Conservation (phyloP, 1,140 invertebrate genomes). For the Drosophila equinoxialis region DNA sequence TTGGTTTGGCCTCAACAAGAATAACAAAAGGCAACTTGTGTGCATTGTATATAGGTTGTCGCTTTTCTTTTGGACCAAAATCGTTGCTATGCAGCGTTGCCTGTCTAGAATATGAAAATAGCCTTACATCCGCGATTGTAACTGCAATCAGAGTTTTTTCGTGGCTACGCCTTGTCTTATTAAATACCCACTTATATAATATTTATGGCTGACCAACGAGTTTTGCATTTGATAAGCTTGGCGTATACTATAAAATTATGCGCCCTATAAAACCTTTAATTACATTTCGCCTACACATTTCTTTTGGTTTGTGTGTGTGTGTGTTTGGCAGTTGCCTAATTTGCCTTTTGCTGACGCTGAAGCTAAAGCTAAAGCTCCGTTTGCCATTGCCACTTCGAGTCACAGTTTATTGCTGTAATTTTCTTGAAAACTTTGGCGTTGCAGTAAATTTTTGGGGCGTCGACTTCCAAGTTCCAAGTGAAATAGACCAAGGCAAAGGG, state of each 20-base stretch:
- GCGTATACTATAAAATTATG: constrained; percentile 28
- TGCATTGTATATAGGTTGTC: constrained; percentile 6
- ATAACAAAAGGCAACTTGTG: constrained; percentile 13
- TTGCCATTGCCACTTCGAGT: constrained; percentile 29
- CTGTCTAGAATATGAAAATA: constrained; percentile 44
- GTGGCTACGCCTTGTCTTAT: not conserved
- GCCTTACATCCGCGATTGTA: constrained; percentile 12
- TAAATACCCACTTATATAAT: constrained; percentile 50
- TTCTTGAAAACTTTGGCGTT: constrained; percentile 66
- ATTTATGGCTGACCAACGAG: constrained; percentile 18
- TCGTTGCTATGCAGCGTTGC: constrained; percentile 34
- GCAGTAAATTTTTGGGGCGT: constrained; percentile 66
- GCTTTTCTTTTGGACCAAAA: constrained; percentile 17
- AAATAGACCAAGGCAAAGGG: constrained; percentile 29
- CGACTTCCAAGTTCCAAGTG: constrained; percentile 39
- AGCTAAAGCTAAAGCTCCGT: not conserved
- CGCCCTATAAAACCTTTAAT: constrained; percentile 46
- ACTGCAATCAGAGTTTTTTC: not conserved
- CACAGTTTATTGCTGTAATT: constrained; percentile 52
- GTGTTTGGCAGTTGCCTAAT: constrained; percentile 35
- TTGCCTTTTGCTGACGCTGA: constrained; percentile 50
- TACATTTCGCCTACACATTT: constrained; percentile 27
- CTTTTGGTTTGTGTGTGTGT: constrained; percentile 3
- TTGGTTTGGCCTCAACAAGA: not conserved
- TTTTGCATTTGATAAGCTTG: constrained; percentile 44